Percentiles rank a stretch among this genome's conserved stretches.
Conservation (phyloP, 2,888 invertebrate species). For the Melinaea menophilus region DNA sequence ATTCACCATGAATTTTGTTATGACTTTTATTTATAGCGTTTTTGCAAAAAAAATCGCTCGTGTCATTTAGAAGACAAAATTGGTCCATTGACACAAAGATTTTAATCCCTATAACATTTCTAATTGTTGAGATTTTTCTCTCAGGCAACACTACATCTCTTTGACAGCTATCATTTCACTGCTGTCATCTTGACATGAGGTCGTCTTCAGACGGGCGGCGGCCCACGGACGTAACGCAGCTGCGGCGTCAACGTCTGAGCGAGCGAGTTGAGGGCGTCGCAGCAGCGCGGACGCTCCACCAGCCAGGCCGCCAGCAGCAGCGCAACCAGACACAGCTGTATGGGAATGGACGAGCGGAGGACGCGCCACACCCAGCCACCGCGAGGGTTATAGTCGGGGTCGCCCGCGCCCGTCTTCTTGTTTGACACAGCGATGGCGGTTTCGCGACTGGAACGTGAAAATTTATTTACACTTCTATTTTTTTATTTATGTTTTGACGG, state of each 20-base stretch:
- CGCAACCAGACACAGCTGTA: constrained; percentile 85
- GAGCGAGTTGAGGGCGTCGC: constrained; percentile 87
- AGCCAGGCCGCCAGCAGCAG: constrained; percentile 86
- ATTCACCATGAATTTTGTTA: too few relatives aligned
- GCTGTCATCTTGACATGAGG: constrained; percentile 12
- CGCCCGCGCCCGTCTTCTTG: constrained; percentile 75
- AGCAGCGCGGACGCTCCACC: constrained; percentile 86
- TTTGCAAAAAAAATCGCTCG: too few relatives aligned
- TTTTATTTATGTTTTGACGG: not conserved
- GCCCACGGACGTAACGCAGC: constrained; percentile 88
- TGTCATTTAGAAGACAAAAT: not conserved
- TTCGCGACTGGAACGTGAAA: constrained; percentile 43
- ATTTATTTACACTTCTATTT: not conserved
- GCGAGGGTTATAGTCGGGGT: constrained; percentile 76
- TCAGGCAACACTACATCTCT: constrained; percentile 16
- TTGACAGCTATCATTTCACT: constrained; percentile 7
- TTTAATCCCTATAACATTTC: not conserved
- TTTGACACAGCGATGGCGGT: constrained; percentile 51
- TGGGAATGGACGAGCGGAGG: constrained; percentile 86
- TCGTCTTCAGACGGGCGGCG: constrained; percentile 78
- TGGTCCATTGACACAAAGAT: constrained; percentile 4
- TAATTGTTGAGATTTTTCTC: constrained; percentile 7
- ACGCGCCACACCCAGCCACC: constrained; percentile 85
- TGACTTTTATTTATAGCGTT: too few relatives aligned
- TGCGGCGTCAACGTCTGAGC: constrained; percentile 88